A percentile compares a stretch with the other conserved stretches of the same genome.
Conservation (phyloP, 2,113 vertebrate species). For the Gavia stellata region DNA sequence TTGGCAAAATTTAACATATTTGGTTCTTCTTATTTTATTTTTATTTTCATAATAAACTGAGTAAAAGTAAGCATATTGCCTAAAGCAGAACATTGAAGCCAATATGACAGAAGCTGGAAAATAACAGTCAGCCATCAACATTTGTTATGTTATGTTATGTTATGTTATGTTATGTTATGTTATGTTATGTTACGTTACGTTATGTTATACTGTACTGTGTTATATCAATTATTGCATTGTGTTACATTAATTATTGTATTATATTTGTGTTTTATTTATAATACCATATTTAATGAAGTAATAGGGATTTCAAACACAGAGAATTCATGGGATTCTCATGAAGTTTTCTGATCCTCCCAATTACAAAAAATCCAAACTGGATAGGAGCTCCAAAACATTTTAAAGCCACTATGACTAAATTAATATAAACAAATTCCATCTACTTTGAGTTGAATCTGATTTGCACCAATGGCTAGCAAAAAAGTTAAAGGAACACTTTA, state of each 20-base stretch:
- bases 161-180: too few relatives aligned
- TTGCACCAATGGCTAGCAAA: not conserved
- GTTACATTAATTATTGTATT: not conserved
- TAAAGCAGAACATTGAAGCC: not conserved
- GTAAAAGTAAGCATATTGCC: not conserved
- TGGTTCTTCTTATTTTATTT: not conserved
- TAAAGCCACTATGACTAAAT: not conserved
- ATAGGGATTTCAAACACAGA: not conserved
- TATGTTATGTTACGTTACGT: not conserved
- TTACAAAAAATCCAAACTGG: not conserved
- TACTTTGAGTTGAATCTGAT: not conserved
- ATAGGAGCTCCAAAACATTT: not conserved
- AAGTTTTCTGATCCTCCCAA: not conserved
- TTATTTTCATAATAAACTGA: not conserved
- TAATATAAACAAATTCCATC: not conserved
- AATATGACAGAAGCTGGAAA: not conserved
- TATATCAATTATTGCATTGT: not conserved
- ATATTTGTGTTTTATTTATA: not conserved
- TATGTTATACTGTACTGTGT: not conserved
- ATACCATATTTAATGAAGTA: not conserved
- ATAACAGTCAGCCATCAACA: not conserved
- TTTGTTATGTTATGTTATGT: not conserved
- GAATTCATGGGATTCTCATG: not conserved
- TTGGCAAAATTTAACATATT: not conserved
- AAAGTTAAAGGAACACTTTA: not conserved